Conservation (phyloP, 2,797 vertebrate species). For the Balearica regulorum region DNA sequence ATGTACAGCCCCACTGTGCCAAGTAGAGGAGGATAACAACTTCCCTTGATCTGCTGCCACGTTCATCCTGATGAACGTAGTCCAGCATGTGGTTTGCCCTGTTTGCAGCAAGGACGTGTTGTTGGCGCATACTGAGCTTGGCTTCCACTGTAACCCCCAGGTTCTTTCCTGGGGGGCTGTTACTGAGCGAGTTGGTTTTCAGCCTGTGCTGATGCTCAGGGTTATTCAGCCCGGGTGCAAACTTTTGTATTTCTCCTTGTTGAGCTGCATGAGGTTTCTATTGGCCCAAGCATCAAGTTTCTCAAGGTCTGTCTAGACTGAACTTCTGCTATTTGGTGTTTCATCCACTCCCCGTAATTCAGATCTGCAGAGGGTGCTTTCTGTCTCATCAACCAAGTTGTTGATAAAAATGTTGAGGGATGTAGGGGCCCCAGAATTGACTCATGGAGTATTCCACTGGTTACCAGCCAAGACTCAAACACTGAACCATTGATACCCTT, state of each 20-base stretch:
- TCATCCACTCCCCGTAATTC: not conserved
- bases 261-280: not conserved
- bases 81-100: not conserved
- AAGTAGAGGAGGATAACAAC: not conserved
- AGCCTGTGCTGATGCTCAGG: not conserved
- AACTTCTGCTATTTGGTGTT: not conserved
- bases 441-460: not conserved
- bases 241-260: not conserved
- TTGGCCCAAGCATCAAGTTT: not conserved
- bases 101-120: not conserved
- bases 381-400: not conserved
- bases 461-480: not conserved
- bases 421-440: not conserved
- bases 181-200: not conserved
- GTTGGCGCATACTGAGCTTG: not conserved
- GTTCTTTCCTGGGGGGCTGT: not conserved
- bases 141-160: not conserved
- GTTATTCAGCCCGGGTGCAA: not conserved
- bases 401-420: not conserved
- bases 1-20: not conserved
- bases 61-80: rapidly evolving
- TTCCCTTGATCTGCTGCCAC: not conserved
- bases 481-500: not conserved
- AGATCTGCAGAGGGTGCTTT: not conserved
- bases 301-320: not conserved